Evolutionary conservation across 2,113 vertebrate genomes (phyloP).

Genomic region (Glaucomys volans): DNA sequence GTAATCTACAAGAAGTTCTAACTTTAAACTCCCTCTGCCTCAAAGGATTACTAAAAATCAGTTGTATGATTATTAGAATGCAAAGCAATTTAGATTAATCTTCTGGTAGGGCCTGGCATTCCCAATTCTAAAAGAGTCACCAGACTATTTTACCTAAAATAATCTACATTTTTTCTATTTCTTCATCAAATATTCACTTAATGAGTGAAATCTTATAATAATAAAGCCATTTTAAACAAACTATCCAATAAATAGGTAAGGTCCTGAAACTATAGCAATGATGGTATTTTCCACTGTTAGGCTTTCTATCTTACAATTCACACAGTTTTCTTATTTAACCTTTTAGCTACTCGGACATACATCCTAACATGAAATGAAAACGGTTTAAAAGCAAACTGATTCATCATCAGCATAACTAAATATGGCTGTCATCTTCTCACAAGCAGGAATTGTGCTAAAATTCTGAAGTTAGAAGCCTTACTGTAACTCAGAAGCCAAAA

Average conservation of each 20-base stretch:
- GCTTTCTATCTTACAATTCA: conserved; percentile 15
- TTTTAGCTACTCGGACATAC: background rate
- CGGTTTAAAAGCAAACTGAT: conserved; percentile 22
- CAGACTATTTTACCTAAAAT: background rate
- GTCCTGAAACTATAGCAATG: background rate
- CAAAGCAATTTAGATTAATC: conserved; percentile 17
- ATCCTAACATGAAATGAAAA: conserved; percentile 55
- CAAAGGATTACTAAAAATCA: background rate
- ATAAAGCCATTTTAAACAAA: conserved; percentile 1
- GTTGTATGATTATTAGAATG: background rate
- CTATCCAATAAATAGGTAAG: background rate
- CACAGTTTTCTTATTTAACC: background rate
- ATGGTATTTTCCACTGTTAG: background rate
- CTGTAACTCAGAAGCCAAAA: conserved; percentile 77
- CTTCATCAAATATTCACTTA: background rate
- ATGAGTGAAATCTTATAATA: background rate
- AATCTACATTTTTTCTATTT: background rate
- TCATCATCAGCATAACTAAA: conserved; percentile 58
- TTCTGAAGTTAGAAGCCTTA: conserved; percentile 67
- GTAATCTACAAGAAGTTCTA: background rate
- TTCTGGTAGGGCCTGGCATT: background rate
- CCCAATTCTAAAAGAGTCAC: background rate
- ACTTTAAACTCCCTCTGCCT: background rate
- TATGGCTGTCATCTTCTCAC: background rate
- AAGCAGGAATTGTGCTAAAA: conserved; percentile 55